A percentile compares a stretch with the other conserved stretches of the same genome.
Evolutionary conservation across 2,797 vertebrate genomes (phyloP).

Genomic region (Tapera naevia): DNA sequence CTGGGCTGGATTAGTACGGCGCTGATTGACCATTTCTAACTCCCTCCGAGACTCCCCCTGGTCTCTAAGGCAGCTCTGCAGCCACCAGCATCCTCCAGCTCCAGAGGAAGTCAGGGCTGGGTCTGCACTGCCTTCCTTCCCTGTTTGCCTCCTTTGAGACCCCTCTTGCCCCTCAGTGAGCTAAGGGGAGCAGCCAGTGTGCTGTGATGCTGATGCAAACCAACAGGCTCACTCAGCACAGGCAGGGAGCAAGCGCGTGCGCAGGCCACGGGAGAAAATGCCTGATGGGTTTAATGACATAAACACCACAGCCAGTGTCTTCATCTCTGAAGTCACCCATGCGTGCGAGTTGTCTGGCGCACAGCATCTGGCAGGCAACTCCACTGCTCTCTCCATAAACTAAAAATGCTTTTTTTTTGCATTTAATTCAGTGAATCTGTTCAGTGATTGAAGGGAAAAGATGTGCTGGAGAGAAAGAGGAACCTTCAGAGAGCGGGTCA

Average conservation of each 20-base stretch:
- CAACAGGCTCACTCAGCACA: constrained; percentile 19
- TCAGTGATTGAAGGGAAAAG: too few species aligned
- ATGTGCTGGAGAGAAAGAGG: too few species aligned
- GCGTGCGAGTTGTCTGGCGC: background rate
- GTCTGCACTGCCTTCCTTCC: background rate
- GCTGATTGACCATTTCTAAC: background rate
- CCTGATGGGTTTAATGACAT: constrained; percentile 43
- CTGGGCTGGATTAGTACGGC: constrained; percentile 17
- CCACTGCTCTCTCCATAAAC: background rate
- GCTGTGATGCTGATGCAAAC: constrained; percentile 47
- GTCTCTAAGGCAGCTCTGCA: constrained; percentile 13
- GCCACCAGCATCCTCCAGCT: background rate
- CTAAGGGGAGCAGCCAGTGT: constrained; percentile 9
- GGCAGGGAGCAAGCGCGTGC: background rate
- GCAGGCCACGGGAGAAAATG: background rate
- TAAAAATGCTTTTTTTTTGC: background rate
- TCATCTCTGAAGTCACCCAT: constrained; percentile 24
- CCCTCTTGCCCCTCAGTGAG: background rate
- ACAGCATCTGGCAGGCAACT: constrained; percentile 6
- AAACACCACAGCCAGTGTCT: constrained; percentile 15
- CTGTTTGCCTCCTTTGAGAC: background rate
- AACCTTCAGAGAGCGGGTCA: too few species aligned
- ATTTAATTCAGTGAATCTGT: background rate
- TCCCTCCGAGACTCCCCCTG: constrained; percentile 2
- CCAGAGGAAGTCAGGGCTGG: background rate